phyloP scores from a whole-genome alignment of 2,797 vertebrate genomes.

The Ispidina lecontei region DNA sequence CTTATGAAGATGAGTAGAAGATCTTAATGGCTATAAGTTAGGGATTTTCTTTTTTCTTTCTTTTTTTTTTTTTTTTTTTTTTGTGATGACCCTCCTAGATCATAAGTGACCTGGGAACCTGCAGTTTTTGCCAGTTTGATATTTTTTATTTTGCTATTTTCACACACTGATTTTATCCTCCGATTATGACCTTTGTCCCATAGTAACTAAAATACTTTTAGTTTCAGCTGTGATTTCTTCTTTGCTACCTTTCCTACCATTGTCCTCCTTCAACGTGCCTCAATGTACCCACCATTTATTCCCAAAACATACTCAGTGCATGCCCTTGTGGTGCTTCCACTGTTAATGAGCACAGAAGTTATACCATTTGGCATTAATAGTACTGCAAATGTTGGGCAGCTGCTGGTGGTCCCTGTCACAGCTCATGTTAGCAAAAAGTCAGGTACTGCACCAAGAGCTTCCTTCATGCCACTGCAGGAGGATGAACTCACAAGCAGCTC shows the following conservation, averaged over 20 bases:
- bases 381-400: neutral
- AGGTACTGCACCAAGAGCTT: neutral
- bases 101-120: neutral
- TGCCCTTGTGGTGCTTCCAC: neutral
- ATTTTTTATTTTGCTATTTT: neutral
- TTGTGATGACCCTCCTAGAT: neutral
- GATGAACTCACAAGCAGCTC: neutral
- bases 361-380: neutral
- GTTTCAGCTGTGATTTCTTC: neutral
- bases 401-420: neutral
- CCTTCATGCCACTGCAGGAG: fast-evolving
- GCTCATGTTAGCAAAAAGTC: neutral
- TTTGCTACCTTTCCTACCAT: neutral
- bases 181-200: neutral
- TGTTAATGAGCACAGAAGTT: neutral
- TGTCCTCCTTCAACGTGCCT: neutral
- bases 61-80: neutral
- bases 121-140: neutral
- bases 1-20: neutral
- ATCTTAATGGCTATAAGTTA: neutral
- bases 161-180: neutral
- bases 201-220: neutral
- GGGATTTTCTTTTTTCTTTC: neutral
- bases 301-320: fast-evolving
- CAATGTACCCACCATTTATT: neutral